A percentile compares a stretch with the other conserved stretches of the same genome.
Conservation (phyloP, 2,888 invertebrate species). For the Rhopalosiphum nymphaeae region DNA sequence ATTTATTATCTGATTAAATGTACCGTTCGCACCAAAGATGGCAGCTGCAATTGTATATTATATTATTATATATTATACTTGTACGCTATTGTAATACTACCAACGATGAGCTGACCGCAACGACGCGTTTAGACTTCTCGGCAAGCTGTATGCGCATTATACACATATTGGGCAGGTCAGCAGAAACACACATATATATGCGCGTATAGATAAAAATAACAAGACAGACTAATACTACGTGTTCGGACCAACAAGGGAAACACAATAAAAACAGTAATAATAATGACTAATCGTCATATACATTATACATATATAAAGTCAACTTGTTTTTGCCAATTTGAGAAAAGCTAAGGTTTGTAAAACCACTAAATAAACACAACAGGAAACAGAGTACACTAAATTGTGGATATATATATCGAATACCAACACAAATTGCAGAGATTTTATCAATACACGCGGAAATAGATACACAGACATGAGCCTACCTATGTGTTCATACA, state of each 20-base stretch:
- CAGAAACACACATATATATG: background rate
- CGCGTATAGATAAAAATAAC: background rate
- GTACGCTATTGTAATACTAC: slow-evolving; percentile 18
- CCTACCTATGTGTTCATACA: no score
- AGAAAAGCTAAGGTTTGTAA: background rate
- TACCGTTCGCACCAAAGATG: slow-evolving; percentile 61
- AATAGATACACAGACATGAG: background rate
- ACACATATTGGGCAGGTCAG: slow-evolving; percentile 31
- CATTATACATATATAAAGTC: background rate
- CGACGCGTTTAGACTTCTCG: slow-evolving; percentile 22
- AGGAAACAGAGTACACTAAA: background rate
- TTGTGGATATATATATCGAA: background rate
- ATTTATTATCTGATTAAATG: slow-evolving; percentile 59
- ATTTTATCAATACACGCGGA: background rate
- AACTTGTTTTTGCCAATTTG: background rate
- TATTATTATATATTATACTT: slow-evolving; percentile 8
- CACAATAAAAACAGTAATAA: slow-evolving; percentile 16
- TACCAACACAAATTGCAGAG: background rate
- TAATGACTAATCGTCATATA: slow-evolving; percentile 4
- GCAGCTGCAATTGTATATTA: slow-evolving; percentile 31
- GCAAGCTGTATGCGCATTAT: background rate
- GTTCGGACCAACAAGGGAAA: slow-evolving; percentile 13
- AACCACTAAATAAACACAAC: background rate
- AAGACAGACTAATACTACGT: background rate
- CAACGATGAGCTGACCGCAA: background rate